Evolutionary conservation across 1,140 invertebrate genomes (phyloP).

Genomic region (Micrasema longulum): DNA sequence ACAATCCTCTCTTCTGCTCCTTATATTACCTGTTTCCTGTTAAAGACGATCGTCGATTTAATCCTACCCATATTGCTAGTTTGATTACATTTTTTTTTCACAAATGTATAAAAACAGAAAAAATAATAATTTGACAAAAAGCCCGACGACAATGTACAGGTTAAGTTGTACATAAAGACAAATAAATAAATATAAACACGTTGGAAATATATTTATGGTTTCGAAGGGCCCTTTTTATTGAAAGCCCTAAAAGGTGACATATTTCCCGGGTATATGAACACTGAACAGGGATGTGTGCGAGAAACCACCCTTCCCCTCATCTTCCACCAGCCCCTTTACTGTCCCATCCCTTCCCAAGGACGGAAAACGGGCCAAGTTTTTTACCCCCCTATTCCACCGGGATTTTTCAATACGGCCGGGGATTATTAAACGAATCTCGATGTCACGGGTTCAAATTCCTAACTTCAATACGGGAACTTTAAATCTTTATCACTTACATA

Average conservation of each 20-base stretch:
- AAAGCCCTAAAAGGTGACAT: neutral
- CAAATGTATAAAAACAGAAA: neutral
- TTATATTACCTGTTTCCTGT: no score
- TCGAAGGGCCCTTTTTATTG: neutral
- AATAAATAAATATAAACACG: neutral
- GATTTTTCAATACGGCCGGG: constrained; percentile 22
- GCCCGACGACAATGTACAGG: neutral
- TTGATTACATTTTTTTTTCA: neutral
- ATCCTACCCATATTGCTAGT: neutral
- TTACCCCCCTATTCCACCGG: constrained; percentile 2
- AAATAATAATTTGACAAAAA: neutral
- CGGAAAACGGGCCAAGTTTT: neutral
- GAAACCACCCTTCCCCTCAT: no score
- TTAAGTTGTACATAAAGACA: neutral
- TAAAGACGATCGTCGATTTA: neutral
- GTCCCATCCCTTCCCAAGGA: neutral
- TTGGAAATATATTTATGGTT: neutral
- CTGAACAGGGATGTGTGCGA: neutral
- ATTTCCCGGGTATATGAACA: constrained; percentile 2
- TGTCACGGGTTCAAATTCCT: neutral
- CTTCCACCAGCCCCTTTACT: no score
- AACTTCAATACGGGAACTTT: no score
- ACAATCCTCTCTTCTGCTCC: no score
- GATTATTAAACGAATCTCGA: constrained; percentile 23
- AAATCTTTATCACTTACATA: no score